phyloP scores from a whole-genome alignment of 2,113 vertebrate genomes.

The Cebus imitator region DNA sequence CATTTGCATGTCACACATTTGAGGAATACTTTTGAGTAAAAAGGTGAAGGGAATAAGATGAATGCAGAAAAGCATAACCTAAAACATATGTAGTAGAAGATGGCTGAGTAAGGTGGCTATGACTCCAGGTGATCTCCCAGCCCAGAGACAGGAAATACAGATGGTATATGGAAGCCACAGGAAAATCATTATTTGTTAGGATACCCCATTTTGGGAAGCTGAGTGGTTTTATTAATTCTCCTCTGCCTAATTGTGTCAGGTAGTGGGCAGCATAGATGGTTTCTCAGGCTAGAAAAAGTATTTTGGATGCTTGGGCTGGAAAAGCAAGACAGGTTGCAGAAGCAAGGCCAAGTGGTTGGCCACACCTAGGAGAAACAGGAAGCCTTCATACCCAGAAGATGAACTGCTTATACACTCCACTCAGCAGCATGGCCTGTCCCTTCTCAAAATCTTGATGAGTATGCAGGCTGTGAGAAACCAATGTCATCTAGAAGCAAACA shows the following conservation, averaged over 20 bases:
- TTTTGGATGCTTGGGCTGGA: neutral
- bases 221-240: neutral
- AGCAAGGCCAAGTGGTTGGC: neutral
- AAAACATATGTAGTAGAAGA: neutral
- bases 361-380: neutral
- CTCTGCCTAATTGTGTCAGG: neutral
- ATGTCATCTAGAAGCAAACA: neutral
- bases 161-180: neutral
- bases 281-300: neutral
- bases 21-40: neutral
- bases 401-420: neutral
- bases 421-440: neutral
- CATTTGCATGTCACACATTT: neutral
- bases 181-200: neutral
- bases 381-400: neutral
- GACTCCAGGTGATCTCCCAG: neutral
- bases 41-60: neutral
- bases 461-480: neutral
- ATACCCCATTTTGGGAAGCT: neutral
- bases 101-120: neutral
- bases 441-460: slow-evolving; percentile 33
- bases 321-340: neutral
- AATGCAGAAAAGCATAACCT: neutral
- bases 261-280: neutral
- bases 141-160: neutral